Percentiles rank a stretch among this genome's conserved stretches.
Evolutionary conservation across 2,113 vertebrate genomes (phyloP).

Genomic region (Sturnira hondurensis): DNA sequence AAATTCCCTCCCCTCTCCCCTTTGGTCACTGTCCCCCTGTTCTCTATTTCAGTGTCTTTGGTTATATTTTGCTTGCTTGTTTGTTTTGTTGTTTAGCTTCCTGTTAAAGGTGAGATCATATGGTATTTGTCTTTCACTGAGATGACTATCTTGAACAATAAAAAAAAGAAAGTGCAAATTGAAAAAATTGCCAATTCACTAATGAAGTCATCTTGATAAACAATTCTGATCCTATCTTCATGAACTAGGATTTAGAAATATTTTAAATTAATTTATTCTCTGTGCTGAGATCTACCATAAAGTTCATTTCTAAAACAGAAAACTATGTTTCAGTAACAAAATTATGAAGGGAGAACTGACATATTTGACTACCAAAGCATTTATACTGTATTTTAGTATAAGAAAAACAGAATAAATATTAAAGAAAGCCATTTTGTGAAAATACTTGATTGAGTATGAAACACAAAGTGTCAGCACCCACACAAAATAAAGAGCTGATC

Average conservation of each 20-base stretch:
- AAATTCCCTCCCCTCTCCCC: too few species aligned
- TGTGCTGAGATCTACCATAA: background rate
- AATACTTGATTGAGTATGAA: background rate
- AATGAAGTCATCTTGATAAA: background rate
- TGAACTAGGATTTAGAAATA: background rate
- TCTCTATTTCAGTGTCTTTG: too few species aligned
- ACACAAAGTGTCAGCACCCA: background rate
- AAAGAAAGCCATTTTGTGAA: background rate
- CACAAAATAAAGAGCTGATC: background rate
- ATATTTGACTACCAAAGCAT: background rate
- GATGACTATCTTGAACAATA: too few species aligned
- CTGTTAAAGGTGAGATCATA: too few species aligned
- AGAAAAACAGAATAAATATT: background rate
- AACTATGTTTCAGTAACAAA: background rate
- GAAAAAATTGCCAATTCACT: background rate
- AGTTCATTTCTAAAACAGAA: background rate
- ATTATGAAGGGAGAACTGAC: background rate
- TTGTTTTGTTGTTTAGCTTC: too few species aligned
- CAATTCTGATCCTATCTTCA: background rate
- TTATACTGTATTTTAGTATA: background rate
- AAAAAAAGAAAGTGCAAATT: too few species aligned
- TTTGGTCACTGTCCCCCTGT: too few species aligned
- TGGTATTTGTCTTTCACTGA: too few species aligned
- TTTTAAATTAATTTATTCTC: background rate
- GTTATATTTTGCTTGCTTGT: too few species aligned